phyloP scores from a whole-genome alignment of 2,113 vertebrate species.

The Rhinoptilus africanus region DNA sequence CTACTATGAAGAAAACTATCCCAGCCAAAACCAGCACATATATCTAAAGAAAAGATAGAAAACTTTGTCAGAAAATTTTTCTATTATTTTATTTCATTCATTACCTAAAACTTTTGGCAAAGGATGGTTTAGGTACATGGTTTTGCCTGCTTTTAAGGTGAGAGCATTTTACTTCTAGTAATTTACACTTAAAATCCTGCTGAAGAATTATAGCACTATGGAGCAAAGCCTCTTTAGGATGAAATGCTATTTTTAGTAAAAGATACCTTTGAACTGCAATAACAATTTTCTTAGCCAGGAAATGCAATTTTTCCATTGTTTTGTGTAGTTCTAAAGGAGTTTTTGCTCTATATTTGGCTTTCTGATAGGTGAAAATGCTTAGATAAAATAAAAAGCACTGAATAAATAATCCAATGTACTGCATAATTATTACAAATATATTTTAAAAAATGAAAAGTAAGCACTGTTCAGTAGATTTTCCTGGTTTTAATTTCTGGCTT shows the following conservation, averaged over 20 bases:
- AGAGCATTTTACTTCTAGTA: neutral
- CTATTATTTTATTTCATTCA: neutral
- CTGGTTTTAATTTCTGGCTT: neutral
- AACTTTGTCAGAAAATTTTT: neutral
- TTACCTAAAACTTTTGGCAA: neutral
- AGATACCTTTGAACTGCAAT: neutral
- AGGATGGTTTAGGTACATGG: neutral
- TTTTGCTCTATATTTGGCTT: neutral
- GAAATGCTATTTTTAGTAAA: neutral
- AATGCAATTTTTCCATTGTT: neutral
- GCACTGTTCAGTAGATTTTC: neutral
- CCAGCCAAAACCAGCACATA: neutral
- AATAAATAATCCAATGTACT: neutral
- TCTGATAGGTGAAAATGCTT: neutral
- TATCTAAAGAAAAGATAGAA: neutral
- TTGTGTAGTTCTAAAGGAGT: accelerated
- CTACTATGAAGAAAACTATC: neutral
- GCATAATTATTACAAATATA: neutral
- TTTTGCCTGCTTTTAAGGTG: neutral
- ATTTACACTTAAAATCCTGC: neutral
- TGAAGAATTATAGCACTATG: neutral
- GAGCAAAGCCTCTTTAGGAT: neutral
- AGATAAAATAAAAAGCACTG: neutral
- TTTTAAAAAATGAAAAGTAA: neutral
- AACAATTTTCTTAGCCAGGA: neutral